These are phyloP conservation scores for Parthenolecanium corni DNA, from an alignment of 2,888 invertebrate species.

Conservation along the genomic window DNA sequence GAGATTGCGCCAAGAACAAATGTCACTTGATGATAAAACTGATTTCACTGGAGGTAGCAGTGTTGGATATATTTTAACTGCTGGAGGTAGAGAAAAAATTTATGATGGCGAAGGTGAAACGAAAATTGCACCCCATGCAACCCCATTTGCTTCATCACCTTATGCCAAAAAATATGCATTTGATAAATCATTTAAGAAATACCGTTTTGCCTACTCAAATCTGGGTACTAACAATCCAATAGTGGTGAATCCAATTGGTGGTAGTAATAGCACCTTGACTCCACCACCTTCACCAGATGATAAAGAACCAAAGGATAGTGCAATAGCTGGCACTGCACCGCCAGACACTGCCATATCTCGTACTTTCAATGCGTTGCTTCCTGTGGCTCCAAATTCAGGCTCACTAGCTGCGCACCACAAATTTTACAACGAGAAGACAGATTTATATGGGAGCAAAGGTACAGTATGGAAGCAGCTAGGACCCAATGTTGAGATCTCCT, in stretches of 20 bases:
- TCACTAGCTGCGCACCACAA: no score
- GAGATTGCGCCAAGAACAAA: no score
- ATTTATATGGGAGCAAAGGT: background rate
- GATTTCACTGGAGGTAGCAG: no score
- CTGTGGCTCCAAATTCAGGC: background rate
- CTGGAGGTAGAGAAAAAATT: constrained; percentile 11
- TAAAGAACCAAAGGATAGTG: no score
- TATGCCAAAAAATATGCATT: constrained; percentile 2
- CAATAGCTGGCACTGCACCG: no score
- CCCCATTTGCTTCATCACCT: background rate
- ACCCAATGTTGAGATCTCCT: constrained; percentile 19
- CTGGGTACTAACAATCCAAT: background rate
- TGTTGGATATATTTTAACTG: constrained; percentile 7
- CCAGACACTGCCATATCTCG: background rate
- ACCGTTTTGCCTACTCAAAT: constrained; percentile 15
- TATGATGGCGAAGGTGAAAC: background rate
- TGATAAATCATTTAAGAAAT: constrained; percentile 14
- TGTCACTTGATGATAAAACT: no score
- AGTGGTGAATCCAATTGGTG: background rate
- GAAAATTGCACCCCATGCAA: background rate
- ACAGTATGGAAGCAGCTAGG: constrained; percentile 12
- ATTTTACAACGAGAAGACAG: background rate
- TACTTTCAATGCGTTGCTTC: background rate
- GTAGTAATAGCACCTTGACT: background rate
- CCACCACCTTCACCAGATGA: background rate